Base-by-base conservation (phyloP, 2,888 invertebrate species). In the Lepidocyrtoides sp. region DNA sequence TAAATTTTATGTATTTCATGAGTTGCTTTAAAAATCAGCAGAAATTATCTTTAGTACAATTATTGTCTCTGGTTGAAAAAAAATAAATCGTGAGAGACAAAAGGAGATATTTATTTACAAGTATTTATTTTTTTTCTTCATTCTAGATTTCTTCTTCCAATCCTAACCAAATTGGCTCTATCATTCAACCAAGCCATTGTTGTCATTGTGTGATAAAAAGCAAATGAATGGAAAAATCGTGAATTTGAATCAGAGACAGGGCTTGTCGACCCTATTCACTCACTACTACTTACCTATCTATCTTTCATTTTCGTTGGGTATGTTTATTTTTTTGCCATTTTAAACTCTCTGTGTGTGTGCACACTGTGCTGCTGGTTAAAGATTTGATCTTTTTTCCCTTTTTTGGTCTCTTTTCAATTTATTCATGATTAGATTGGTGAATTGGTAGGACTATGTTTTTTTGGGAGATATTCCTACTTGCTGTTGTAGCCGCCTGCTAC, bases 191-290 rank as follows among this genome's bases (percentile, higher is more conserved):
- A 32, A 36, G n/a, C 36, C 23, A 29, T 69, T 69, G 36, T 69
- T 69, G 66, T 69, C 66, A 69, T 32, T 69, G 66, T 69, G n/a
- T n/a, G n/a, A n/a, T n/a, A n/a, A n/a, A n/a, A n/a, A n/a, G n/a
- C 36, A 32, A 36, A 72, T 72, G 23, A 44, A 72, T 72, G n/a
- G 44, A 12, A 10, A 44, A 44, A 12, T 72, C 72, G 72, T 72
- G 72, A 72, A 14, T 14, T 72, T 44, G 23, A 72, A 72, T 72
- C 72, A 72, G 72, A 12, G 72, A 44, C 72, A 14, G 72, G 72
- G 72, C 72, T 72, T 72, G 44, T 8, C 44, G 41, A 72, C 72
- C 72, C 44, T 72, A 72, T 72, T 72, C 60, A 14, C n/a, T 69
- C 66, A 17, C 29, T 12, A 8, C 4, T 60, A n/a, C n/a, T n/a